Evolutionary conservation across 2,888 invertebrate genomes (phyloP), one percentile per base, ranked within the genome.

Genomic region (Dolichopus griseipennis): DNA sequence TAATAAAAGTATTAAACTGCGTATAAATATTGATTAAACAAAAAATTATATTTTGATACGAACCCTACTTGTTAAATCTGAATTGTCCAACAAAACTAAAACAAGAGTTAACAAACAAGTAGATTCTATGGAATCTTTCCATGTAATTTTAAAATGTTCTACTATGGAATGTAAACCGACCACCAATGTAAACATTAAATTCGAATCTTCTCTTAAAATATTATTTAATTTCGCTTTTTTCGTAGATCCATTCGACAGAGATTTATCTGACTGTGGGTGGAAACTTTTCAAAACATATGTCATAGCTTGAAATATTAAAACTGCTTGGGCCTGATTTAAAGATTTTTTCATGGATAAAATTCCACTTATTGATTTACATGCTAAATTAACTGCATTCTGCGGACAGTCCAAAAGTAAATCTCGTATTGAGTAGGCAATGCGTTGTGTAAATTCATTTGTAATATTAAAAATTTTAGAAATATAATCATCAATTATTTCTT

Each of bases 101-200:
- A 84, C 82, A 6, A 84, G 78, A 64, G 83, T 82, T 61, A 86
- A 79, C 15, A 92, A 81, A 72, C 89, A 89, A 69, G 90, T 84
- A 0, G 90, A 87, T 82, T 92, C 91, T 3, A 91, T 83, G 69
- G 89, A 90, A 73, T 91, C 90, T 69, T 88, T 86, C 92, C 92
- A 92, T 43, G 88, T 88, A 18, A 92, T 87, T 70, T 88, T 85
- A 73, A 88, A 89, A 65, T 87, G 85, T 69, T 87, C 86, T 6
- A 91, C 87, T 64, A 91, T 81, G 0, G 84, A 83, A 27, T 86
- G 83, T 15, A 91, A 80, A 0, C 85, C 86, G 68, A 90, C 87
- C 69, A 92, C 79, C 1, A 90, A 83, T n/a, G 88, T 84, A 12
- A 86, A 85, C 75, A 90, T 81, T 34, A 89, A 85, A 63, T 79